phyloP scores from a whole-genome alignment of 1,140 invertebrate genomes.

The Drosophila gunungcola region DNA sequence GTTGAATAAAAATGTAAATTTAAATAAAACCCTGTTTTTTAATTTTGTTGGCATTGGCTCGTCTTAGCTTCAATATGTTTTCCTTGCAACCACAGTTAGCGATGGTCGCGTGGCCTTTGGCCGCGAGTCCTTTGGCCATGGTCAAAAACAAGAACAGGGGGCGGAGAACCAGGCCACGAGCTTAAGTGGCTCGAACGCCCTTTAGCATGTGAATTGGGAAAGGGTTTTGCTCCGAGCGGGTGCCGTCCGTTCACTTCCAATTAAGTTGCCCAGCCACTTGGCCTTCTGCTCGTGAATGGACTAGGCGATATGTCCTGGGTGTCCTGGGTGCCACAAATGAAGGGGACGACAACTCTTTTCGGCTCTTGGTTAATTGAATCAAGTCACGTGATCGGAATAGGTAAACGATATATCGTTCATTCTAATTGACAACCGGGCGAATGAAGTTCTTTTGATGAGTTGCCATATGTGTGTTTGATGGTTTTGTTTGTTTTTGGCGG shows the following conservation, averaged over 20 bases:
- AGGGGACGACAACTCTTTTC: slow-evolving; percentile 49
- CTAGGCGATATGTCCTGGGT: slow-evolving; percentile 5
- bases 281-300: neutral
- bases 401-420: slow-evolving; percentile 52
- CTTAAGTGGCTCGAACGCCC: slow-evolving; percentile 84
- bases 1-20: too few species aligned
- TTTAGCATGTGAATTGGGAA: slow-evolving; percentile 65
- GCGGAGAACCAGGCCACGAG: slow-evolving; percentile 47
- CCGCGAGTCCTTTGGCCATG: slow-evolving; percentile 38
- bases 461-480: slow-evolving; percentile 17
- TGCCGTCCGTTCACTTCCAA: slow-evolving; percentile 47
- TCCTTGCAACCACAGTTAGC: neutral
- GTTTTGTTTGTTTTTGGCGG: slow-evolving; percentile 17
- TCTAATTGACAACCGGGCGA: slow-evolving; percentile 57
- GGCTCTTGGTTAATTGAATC: slow-evolving; percentile 83
- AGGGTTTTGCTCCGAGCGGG: slow-evolving; percentile 10
- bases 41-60: too few species aligned
- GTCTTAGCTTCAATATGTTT: too few species aligned
- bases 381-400: slow-evolving; percentile 85
- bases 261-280: slow-evolving; percentile 53
- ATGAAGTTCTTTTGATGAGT: slow-evolving; percentile 46
- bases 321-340: neutral
- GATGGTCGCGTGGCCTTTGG: slow-evolving; percentile 22
- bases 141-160: slow-evolving; percentile 5
- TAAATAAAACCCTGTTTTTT: too few species aligned